phyloP scores from a whole-genome alignment of 2,797 vertebrate species.

The Malacoctenus gilli region DNA sequence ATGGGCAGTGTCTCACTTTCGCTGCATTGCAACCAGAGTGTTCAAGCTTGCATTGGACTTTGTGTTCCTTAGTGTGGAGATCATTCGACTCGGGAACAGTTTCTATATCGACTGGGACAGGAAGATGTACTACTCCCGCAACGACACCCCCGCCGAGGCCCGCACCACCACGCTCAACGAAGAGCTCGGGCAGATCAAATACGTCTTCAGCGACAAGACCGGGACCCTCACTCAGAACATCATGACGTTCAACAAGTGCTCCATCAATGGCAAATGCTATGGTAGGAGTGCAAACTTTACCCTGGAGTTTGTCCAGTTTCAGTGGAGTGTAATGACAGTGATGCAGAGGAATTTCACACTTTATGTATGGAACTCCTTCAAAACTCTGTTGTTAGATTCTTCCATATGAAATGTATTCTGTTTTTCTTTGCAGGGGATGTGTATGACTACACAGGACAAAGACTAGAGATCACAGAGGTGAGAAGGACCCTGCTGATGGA shows the following conservation, averaged over 20 bases:
- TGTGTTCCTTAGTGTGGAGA: slow-evolving; percentile 93
- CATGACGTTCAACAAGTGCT: slow-evolving; percentile 96
- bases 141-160: slow-evolving; percentile 88
- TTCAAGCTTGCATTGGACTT: no score
- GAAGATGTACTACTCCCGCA: slow-evolving; percentile 89
- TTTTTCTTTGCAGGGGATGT: slow-evolving; percentile 81
- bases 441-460: slow-evolving; percentile 79
- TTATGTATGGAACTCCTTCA: no score
- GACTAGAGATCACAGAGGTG: slow-evolving; percentile 85
- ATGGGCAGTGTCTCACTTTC: no score
- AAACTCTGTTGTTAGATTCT: no score
- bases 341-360: no score
- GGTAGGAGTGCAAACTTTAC: slow-evolving; percentile 67
- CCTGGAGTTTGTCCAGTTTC: no score
- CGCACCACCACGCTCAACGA: slow-evolving; percentile 95
- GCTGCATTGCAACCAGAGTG: no score
- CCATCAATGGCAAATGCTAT: slow-evolving; percentile 89
- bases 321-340: no score
- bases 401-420: no score
- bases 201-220: slow-evolving; percentile 96
- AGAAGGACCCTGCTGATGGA: no score
- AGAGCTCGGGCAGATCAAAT: slow-evolving; percentile 95
- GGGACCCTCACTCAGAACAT: slow-evolving; percentile 97
- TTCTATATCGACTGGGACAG: slow-evolving; percentile 97
- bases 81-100: slow-evolving; percentile 95